Conservation (phyloP, 2,113 vertebrate genomes). For the Stegastes partitus region DNA sequence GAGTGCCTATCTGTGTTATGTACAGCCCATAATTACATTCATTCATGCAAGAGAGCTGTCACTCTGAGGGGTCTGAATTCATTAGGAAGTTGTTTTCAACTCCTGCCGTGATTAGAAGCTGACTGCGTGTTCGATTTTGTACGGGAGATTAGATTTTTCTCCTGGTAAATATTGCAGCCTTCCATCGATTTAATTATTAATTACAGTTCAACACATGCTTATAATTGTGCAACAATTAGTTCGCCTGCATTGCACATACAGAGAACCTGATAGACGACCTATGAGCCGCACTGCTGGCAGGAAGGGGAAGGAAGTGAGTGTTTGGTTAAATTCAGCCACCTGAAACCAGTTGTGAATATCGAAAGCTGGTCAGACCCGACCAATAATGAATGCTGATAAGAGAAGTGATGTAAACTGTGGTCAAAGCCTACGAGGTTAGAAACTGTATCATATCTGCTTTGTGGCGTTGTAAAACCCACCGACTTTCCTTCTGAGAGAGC, state of each 20-base stretch:
- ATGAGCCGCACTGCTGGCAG: background rate
- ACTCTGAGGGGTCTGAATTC: constrained; percentile 49
- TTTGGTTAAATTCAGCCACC: too few species aligned
- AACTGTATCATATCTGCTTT: too few species aligned
- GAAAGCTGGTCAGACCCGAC: too few species aligned
- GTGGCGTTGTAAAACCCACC: too few species aligned
- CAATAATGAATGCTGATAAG: too few species aligned
- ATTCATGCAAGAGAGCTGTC: constrained; percentile 48
- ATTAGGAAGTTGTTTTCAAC: constrained; percentile 45
- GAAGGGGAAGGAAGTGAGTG: too few species aligned
- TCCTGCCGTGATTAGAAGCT: constrained; percentile 22
- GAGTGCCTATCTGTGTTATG: constrained; percentile 33
- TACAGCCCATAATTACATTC: constrained; percentile 55
- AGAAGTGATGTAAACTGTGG: too few species aligned
- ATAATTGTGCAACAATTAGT: background rate
- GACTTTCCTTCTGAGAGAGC: too few species aligned
- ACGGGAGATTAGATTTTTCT: background rate
- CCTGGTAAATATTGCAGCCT: background rate
- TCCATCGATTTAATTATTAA: background rate
- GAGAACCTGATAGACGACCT: background rate
- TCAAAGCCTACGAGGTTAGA: too few species aligned
- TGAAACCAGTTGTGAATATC: too few species aligned
- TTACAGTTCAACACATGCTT: background rate
- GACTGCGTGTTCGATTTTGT: background rate
- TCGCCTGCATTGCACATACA: background rate